Percentiles rank a stretch among this genome's conserved stretches.
Conservation (phyloP, 2,797 vertebrate species). For the Amphiprion clarkii region DNA sequence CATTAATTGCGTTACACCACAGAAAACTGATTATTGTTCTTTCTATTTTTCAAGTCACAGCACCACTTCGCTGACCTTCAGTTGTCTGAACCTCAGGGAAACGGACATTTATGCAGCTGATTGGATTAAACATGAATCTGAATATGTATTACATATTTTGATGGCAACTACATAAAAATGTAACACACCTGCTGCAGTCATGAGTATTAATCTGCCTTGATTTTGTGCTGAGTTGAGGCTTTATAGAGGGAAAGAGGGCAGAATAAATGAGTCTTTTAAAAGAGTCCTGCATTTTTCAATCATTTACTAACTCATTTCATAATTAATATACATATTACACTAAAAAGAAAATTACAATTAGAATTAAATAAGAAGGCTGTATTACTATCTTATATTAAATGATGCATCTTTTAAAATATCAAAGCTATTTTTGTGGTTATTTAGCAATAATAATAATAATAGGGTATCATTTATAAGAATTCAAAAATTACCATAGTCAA, state of each 20-base stretch:
- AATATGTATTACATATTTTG: too few species aligned
- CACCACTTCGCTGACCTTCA: slow-evolving; percentile 9
- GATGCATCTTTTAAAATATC: background rate
- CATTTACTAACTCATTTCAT: background rate
- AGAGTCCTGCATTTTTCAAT: background rate
- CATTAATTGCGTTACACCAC: background rate
- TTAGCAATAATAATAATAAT: slow-evolving; percentile 7
- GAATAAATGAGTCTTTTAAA: background rate
- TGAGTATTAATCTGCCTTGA: background rate
- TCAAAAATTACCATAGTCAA: slow-evolving; percentile 15
- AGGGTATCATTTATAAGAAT: slow-evolving; percentile 7
- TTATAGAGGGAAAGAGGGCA: background rate
- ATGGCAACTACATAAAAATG: too few species aligned
- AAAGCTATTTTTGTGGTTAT: background rate
- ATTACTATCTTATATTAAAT: background rate
- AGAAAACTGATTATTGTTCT: background rate
- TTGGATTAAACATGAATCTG: background rate
- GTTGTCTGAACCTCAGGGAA: background rate
- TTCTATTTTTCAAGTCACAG: slow-evolving; percentile 10
- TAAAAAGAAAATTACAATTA: background rate
- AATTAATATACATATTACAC: slow-evolving; percentile 4
- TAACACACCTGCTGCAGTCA: background rate
- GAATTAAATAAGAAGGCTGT: background rate
- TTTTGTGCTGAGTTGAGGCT: slow-evolving; percentile 6
- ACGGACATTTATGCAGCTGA: background rate